phyloP scores from a whole-genome alignment of 2,888 invertebrate genomes.

The Rosalia funebris region DNA sequence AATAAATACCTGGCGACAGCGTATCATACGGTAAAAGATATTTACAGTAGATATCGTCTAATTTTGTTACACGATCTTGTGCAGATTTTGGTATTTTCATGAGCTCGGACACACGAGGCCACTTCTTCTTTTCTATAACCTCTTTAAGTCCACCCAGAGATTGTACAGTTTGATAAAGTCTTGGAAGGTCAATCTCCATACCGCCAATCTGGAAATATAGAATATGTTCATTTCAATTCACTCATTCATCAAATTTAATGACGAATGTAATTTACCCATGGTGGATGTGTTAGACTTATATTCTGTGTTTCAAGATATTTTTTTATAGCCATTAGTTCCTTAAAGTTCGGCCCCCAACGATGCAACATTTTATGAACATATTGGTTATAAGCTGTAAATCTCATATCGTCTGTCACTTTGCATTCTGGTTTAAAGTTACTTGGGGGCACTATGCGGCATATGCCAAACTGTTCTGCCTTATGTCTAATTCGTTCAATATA shows the following conservation, averaged over 20 bases:
- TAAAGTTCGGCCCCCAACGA: constrained; percentile 89
- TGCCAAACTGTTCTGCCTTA: constrained; percentile 81
- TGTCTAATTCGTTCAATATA: constrained; percentile 84
- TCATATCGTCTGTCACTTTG: constrained; percentile 80
- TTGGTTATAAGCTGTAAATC: constrained; percentile 89
- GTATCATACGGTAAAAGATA: constrained; percentile 90
- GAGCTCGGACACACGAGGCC: constrained; percentile 88
- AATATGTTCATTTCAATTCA: background rate
- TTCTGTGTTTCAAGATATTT: constrained; percentile 82
- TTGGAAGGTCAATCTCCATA: constrained; percentile 88
- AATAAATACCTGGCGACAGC: constrained; percentile 71
- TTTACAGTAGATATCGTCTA: constrained; percentile 91
- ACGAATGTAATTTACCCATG: constrained; percentile 75
- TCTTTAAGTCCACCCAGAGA: constrained; percentile 85
- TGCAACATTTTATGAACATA: constrained; percentile 88
- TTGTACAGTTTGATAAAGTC: constrained; percentile 86
- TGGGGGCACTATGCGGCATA: constrained; percentile 89
- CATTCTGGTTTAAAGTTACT: constrained; percentile 82
- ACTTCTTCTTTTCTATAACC: constrained; percentile 88
- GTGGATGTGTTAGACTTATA: constrained; percentile 78
- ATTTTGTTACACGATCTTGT: constrained; percentile 81
- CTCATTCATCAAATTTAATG: too few species aligned
- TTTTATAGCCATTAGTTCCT: constrained; percentile 85
- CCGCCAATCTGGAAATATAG: constrained; percentile 80
- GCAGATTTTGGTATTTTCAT: constrained; percentile 85